These are phyloP conservation scores for Sebastes steindachneri DNA, from an alignment of 2,797 vertebrate species.

Conservation along the genomic window DNA sequence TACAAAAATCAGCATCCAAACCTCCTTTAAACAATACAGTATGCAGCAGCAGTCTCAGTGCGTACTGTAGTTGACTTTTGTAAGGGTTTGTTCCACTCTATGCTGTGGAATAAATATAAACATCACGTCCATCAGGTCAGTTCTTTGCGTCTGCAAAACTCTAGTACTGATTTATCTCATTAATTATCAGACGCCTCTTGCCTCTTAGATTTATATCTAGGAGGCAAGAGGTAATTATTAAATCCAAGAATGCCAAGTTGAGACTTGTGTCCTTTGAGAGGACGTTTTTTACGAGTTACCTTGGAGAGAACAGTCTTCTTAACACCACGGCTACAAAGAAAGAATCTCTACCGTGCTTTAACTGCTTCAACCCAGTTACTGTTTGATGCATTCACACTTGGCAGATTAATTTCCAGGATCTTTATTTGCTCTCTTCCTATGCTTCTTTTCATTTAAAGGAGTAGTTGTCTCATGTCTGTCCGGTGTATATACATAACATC, in stretches of 20 bases:
- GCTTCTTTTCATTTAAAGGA: not conserved
- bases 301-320: not conserved
- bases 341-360: not conserved
- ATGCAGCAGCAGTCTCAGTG: not conserved
- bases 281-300: not conserved
- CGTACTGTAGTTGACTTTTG: not conserved
- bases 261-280: not conserved
- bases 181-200: not conserved
- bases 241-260: not conserved
- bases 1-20: not conserved
- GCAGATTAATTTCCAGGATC: not conserved
- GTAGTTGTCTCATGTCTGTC: not conserved
- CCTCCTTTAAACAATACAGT: not conserved
- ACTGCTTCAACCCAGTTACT: not conserved
- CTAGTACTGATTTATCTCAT: not conserved
- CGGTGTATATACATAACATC: not conserved
- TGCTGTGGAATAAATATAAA: not conserved
- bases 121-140: not conserved
- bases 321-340: not conserved
- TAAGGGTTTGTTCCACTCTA: not conserved
- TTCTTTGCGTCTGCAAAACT: not conserved
- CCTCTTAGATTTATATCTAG: not conserved
- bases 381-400: not conserved
- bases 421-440: not conserved
- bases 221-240: not conserved